Evolutionary conservation across 2,113 vertebrate species (phyloP), one percentile per base, ranked within the genome.

Genomic region (Solenodon paradoxus): DNA sequence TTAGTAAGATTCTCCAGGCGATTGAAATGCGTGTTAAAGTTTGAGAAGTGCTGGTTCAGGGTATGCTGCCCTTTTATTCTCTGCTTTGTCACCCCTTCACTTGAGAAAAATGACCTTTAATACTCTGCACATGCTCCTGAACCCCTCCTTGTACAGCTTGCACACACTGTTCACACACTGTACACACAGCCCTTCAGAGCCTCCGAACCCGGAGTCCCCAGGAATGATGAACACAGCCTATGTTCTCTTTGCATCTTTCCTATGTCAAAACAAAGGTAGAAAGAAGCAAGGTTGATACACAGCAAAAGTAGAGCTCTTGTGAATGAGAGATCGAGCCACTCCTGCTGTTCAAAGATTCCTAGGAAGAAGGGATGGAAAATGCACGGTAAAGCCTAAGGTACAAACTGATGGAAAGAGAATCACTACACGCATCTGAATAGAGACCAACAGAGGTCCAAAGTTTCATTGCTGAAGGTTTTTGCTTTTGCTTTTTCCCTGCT

Each of bases 391-490:
- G 40, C 55, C 53, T 77, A 66, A 96, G 72, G 51, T 72, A 93
- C 69, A 87, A 72, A 80, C 10, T 26, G 38, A 69, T 7, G 30
- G 59, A 69, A 53, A 42, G n/a, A 93, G 42, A 66, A 12, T 77
- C 42, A 57, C 69, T 40, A 92, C 82, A 66, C 95, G 74, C 61
- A 96, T 95, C 42, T 92, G 17, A 93, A 97, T 38, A 93, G 66
- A 89, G 35, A 93, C 28, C 30, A 55, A 74, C 28, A 71, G 55
- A 28, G 35, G 66, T 78, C 40, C 94, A 91, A 72, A 87, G 75
- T 92, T 95, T 90, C 90, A 75, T 77, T 95, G 95, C 63, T 88
- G 20, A 93, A 80, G 45, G 32, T 22, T 26, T 47, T 35, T 80
- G 68, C 59, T 49, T 64, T 24, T 28, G 24, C 83, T 20, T 35